Evolutionary conservation across 2,113 vertebrate species (phyloP).

Genomic region (Chelonoidis abingdonii): DNA sequence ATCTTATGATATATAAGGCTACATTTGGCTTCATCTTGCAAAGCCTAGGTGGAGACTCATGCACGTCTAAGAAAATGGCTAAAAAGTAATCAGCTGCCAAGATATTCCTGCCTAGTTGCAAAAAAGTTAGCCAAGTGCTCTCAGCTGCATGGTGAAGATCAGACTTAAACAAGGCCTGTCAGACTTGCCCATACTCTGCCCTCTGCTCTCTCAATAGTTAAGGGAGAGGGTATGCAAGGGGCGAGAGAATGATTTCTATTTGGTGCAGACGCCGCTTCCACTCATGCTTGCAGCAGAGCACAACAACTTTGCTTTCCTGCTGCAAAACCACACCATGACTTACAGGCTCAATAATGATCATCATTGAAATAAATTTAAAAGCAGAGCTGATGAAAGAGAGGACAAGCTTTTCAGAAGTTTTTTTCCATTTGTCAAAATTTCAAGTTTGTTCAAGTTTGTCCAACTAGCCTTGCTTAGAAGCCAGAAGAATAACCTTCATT

Average conservation of each 20-base stretch:
- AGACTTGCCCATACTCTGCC: neutral
- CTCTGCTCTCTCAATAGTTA: neutral
- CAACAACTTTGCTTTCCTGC: neutral
- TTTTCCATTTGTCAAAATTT: neutral
- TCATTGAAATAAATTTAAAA: neutral
- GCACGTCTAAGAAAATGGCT: neutral
- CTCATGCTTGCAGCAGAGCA: neutral
- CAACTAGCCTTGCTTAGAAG: neutral
- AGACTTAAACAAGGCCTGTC: neutral
- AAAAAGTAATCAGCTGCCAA: neutral
- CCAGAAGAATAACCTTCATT: neutral
- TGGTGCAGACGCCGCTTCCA: neutral
- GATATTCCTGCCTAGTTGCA: neutral
- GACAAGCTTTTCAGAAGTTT: neutral
- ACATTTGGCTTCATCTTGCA: neutral
- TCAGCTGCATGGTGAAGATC: neutral
- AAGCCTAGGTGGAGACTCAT: neutral
- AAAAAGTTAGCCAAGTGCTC: neutral
- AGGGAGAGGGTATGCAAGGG: neutral
- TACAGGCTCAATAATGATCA: neutral
- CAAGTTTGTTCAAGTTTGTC: slow-evolving; percentile 4
- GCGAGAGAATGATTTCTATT: neutral
- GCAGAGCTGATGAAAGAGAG: fast-evolving
- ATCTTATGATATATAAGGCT: neutral
- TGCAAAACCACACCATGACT: neutral